Evolutionary conservation across 2,888 invertebrate species (phyloP), one percentile per base, ranked within the genome.

Genomic region (Lepidochrysops patricia): DNA sequence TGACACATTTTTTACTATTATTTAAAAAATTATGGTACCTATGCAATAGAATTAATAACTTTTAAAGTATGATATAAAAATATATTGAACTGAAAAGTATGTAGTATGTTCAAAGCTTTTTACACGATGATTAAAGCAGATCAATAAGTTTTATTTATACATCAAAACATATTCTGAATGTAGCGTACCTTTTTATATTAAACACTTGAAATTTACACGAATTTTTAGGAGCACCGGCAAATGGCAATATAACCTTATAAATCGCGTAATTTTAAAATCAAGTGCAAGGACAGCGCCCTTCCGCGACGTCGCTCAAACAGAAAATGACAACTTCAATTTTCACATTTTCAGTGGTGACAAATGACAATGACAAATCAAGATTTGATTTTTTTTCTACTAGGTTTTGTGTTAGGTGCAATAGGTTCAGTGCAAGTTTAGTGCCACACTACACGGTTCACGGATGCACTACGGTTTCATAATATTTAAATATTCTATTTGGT

Each of bases 191-290:
- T 58, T 37, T 15, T 13, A 26, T 34, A 35, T 4, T 26, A 5
- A 9, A 29, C 58, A 58, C 43, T 57, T 23, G 4, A 25, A 27
- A 50, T 5, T 26, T 26, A n/a, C 34, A 26, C 25, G 2, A 19
- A 37, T 52, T n/a, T 70, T 23, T n/a, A 34, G 4, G 19, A n/a
- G 12, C 57, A 60, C 66, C 66, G 66, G 66, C 59, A 62, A 60
- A 65, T 65, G 66, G 66, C 59, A 62, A 62, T 60, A 62, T 67
- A 65, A 65, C 66, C 67, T 66, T 57, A 37, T 34, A 52, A 12
- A 19, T 19, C 6, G 37, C 37, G 32, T 19, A 43, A 37, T 43
- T 13, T 35, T 32, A 57, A 50, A 43, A 56, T 61, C 59, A 62
- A 48, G 60, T 35, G 25, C 59, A 60, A 56, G 59, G 57, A 54